A percentile compares a stretch with the other conserved stretches of the same genome.
phyloP scores from a whole-genome alignment of 92 coral and sea anemone species.

The Porites divaricata region DNA sequence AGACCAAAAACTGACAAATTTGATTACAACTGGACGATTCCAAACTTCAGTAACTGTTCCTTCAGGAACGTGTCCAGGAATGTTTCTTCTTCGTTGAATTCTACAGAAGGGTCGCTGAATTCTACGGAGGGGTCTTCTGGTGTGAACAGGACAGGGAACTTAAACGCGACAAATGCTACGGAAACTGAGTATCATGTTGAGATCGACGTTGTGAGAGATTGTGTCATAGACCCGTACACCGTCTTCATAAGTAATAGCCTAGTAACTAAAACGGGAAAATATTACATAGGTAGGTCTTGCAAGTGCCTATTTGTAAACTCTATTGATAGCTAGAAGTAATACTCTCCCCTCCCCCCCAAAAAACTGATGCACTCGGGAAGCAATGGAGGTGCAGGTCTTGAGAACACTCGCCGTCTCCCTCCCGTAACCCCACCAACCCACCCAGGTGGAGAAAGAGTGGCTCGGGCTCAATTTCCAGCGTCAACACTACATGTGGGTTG shows the following conservation, averaged over 20 bases:
- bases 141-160: not conserved
- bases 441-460: no score
- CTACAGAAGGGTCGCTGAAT: not conserved
- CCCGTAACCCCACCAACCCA: no score
- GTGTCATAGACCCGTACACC: constrained; percentile 75
- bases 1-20: constrained; percentile 61
- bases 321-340: no score
- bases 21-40: constrained; percentile 75
- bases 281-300: constrained; percentile 14
- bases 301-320: no score
- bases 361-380: no score
- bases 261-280: constrained; percentile 64
- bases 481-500: no score
- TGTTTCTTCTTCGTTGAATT: constrained; percentile 5
- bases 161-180: constrained; percentile 43
- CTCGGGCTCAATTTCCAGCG: no score
- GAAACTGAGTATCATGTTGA: constrained; percentile 8
- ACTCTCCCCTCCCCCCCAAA: no score
- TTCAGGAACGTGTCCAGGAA: constrained; percentile 38
- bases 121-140: not conserved
- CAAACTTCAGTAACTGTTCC: constrained; percentile 73
- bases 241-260: constrained; percentile 62
- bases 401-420: no score
- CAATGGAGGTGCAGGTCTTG: no score
- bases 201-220: constrained; percentile 65